Evolutionary conservation across 2,888 invertebrate species (phyloP).

Genomic region (Lepidocyrtinus sp.): DNA sequence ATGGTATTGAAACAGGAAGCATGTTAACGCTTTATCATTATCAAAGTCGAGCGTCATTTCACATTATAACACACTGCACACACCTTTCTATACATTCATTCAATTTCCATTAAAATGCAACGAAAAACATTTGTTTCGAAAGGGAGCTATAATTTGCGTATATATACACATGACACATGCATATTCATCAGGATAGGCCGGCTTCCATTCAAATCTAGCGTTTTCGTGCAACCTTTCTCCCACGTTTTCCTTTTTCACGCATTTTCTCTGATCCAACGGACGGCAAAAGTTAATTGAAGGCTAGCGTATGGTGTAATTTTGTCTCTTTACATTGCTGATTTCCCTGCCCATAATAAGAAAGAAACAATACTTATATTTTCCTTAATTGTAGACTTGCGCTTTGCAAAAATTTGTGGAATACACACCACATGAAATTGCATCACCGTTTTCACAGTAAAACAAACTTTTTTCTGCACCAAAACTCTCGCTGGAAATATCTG

Average conservation of each 20-base stretch:
- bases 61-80: conserved; percentile 18
- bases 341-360: conserved; percentile 9
- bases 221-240: conserved; percentile 24
- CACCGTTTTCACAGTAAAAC: no score
- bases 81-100: conserved; percentile 2
- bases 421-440: conserved; percentile 5
- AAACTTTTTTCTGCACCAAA: no score
- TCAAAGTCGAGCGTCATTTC: not conserved
- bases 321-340: conserved; percentile 48
- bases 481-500: no score
- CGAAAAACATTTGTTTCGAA: conserved; percentile 17
- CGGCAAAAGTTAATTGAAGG: conserved; percentile 61
- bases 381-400: conserved; percentile 1
- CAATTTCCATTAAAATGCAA: conserved; percentile 15
- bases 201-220: conserved; percentile 10
- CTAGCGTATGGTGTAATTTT: conserved; percentile 56
- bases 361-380: conserved; percentile 16
- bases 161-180: conserved; percentile 4
- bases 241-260: conserved; percentile 44
- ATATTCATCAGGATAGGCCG: conserved; percentile 2
- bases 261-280: conserved; percentile 33
- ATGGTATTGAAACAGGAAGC: not conserved
- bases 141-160: not conserved
- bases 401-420: not conserved
- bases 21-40: not conserved